Percentiles rank a stretch among this genome's conserved stretches.
phyloP scores from a whole-genome alignment of 2,888 invertebrate species.

The Tillus elongatus region DNA sequence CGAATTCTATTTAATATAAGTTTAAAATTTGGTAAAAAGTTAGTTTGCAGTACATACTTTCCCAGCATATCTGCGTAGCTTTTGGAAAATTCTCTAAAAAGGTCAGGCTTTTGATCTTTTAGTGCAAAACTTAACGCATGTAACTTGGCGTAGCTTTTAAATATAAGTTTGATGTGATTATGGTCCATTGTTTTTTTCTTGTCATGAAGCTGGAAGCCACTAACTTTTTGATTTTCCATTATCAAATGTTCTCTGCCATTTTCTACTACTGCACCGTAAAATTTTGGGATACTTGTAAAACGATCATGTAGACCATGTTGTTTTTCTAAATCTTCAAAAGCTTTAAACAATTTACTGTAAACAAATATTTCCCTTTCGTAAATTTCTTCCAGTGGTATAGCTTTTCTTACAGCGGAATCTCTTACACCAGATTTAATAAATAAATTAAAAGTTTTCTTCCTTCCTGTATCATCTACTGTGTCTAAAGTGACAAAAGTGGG shows the following conservation, averaged over 20 bases:
- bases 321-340: slow-evolving; percentile 2
- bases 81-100: slow-evolving; percentile 35
- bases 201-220: slow-evolving; percentile 34
- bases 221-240: slow-evolving; percentile 34
- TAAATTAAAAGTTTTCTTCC: not conserved
- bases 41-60: too few relatives aligned
- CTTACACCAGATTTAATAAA: not conserved
- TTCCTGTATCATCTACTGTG: not conserved
- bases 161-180: slow-evolving; percentile 34
- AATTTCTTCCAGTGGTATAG: not conserved
- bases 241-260: slow-evolving; percentile 31
- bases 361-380: not conserved
- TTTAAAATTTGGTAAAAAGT: too few relatives aligned
- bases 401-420: not conserved
- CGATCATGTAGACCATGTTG: not conserved
- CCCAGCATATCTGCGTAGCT: not conserved
- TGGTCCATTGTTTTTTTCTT: slow-evolving; percentile 36
- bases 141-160: slow-evolving; percentile 41
- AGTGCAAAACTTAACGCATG: slow-evolving; percentile 54
- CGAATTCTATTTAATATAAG: too few relatives aligned
- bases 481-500: too few relatives aligned
- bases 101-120: slow-evolving; percentile 46
- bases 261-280: slow-evolving; percentile 8
- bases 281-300: slow-evolving; percentile 11
- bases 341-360: not conserved